Evolutionary conservation across 2,113 vertebrate genomes (phyloP).

Genomic region (Chaetodon auriga): DNA sequence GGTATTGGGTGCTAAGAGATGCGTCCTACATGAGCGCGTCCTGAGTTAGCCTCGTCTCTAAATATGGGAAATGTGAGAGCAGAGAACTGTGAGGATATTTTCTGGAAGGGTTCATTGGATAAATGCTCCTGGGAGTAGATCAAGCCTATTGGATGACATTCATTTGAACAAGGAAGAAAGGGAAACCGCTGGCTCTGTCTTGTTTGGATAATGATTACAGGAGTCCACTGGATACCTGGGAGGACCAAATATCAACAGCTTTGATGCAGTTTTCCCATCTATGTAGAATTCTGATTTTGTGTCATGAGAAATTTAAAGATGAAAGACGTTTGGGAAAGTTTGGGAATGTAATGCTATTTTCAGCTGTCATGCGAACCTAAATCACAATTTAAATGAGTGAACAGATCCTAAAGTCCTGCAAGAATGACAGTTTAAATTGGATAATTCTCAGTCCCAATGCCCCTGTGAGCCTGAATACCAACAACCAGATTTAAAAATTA

Average conservation of each 20-base stretch:
- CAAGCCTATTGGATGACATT: slow-evolving; percentile 51
- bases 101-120: slow-evolving; percentile 17
- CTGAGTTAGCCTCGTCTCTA: slow-evolving; percentile 37
- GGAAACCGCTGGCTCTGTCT: slow-evolving; percentile 19
- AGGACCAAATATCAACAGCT: slow-evolving; percentile 24
- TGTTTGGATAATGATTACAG: slow-evolving; percentile 57
- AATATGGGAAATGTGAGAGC: slow-evolving; percentile 42
- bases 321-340: background rate
- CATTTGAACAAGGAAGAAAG: slow-evolving; percentile 65
- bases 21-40: slow-evolving; percentile 34
- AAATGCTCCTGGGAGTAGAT: slow-evolving; percentile 43
- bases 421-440: background rate
- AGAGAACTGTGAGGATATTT: slow-evolving; percentile 28
- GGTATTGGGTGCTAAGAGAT: slow-evolving; percentile 25
- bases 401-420: background rate
- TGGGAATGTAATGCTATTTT: background rate
- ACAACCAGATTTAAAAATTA: background rate
- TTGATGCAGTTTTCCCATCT: slow-evolving; percentile 25
- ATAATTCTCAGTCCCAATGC: background rate
- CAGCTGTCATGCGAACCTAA: background rate
- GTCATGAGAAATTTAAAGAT: background rate
- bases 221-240: slow-evolving; percentile 15
- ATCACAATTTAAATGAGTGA: background rate
- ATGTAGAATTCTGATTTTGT: background rate
- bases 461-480: background rate